A percentile compares a stretch with the other conserved stretches of the same genome.
Evolutionary conservation across 1,140 invertebrate species (phyloP).

Genomic region (Lepidurus couesii): DNA sequence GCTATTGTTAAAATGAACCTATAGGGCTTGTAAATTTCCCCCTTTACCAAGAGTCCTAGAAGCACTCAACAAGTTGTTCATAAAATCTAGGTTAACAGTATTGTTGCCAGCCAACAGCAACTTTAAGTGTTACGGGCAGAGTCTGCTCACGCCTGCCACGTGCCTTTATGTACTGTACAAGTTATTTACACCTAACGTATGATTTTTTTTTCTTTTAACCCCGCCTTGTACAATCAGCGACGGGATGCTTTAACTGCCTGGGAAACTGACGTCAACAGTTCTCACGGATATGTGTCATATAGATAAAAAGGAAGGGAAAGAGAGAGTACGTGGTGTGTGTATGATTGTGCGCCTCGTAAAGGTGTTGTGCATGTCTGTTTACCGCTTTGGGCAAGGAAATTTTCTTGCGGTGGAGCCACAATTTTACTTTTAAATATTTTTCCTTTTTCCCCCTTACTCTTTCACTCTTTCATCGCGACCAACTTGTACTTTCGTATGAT

Average conservation of each 20-base stretch:
- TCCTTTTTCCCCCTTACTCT: neutral
- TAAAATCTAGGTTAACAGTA: neutral
- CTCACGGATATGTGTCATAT: conserved; percentile 19
- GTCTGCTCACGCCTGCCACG: neutral
- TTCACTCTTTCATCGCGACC: neutral
- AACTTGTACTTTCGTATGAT: neutral
- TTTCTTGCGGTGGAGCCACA: neutral
- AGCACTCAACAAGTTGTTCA: neutral
- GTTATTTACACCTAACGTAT: neutral
- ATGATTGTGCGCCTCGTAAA: neutral
- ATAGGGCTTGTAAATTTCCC: too few species aligned
- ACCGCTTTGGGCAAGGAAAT: neutral
- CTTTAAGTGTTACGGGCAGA: neutral
- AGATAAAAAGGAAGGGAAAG: neutral
- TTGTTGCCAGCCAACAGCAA: neutral
- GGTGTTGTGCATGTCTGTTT: neutral
- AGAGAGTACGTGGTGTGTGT: neutral
- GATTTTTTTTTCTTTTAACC: neutral
- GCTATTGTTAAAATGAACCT: neutral
- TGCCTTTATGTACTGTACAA: neutral
- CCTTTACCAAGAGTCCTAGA: neutral
- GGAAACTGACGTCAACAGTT: neutral
- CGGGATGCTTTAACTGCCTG: neutral
- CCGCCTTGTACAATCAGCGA: neutral
- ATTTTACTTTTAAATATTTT: neutral